Percentiles rank a stretch among this genome's conserved stretches.
These are phyloP conservation scores for Ifrita kowaldi DNA, from an alignment of 2,113 vertebrate species.

Conservation along the genomic window DNA sequence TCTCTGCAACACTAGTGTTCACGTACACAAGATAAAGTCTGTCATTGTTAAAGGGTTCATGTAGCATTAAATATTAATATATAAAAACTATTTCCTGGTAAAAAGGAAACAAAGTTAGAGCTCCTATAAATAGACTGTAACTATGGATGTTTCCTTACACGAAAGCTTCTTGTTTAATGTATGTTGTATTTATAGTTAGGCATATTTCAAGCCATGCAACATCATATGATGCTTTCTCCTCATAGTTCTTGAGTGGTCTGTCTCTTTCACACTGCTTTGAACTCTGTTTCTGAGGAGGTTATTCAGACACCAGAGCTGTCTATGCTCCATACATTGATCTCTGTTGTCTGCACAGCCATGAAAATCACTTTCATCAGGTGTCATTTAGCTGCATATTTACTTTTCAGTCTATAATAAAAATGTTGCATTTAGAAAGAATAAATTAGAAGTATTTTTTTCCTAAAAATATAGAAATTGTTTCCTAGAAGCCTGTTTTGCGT, in stretches of 20 bases:
- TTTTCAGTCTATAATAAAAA: neutral
- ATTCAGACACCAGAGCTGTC: neutral
- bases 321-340: neutral
- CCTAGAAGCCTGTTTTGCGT: neutral
- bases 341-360: neutral
- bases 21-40: neutral
- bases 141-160: neutral
- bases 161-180: neutral
- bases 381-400: neutral
- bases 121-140: neutral
- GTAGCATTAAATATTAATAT: neutral
- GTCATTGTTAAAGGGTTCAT: neutral
- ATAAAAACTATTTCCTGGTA: neutral
- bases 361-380: neutral
- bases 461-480: neutral
- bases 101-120: neutral
- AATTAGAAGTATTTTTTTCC: neutral
- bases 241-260: neutral
- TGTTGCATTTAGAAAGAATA: neutral
- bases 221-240: neutral
- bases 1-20: neutral
- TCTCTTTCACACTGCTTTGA: neutral
- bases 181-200: neutral
- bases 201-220: neutral
- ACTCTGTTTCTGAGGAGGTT: neutral